Percentiles rank a stretch among this genome's conserved stretches.
Evolutionary conservation across 2,113 vertebrate species (phyloP).

Genomic region (Galbula dea): DNA sequence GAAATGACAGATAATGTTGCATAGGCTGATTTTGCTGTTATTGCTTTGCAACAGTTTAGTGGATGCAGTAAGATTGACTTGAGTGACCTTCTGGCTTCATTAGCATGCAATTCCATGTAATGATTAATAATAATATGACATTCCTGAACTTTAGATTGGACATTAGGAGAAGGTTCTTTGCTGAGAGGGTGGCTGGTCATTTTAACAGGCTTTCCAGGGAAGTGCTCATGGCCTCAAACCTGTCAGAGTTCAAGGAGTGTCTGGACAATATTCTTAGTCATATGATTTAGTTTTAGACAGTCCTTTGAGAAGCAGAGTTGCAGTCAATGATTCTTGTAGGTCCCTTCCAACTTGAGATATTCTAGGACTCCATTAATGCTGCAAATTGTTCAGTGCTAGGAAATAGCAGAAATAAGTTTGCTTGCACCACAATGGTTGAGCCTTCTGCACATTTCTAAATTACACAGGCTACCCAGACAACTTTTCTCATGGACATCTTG

Average conservation of each 20-base stretch:
- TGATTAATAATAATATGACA: neutral
- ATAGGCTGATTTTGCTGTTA: neutral
- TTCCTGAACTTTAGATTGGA: neutral
- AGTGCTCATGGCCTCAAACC: neutral
- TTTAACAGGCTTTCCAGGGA: neutral
- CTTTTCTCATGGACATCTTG: neutral
- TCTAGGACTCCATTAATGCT: neutral
- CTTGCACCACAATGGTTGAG: neutral
- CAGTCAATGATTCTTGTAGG: neutral
- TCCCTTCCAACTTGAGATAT: neutral
- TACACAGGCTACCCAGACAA: neutral
- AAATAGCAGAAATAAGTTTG: neutral
- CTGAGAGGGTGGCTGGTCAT: neutral
- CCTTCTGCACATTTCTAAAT: neutral
- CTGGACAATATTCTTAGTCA: neutral
- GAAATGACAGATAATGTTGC: neutral
- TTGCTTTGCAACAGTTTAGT: neutral
- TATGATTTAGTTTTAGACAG: neutral
- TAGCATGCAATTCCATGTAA: neutral
- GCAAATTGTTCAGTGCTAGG: neutral
- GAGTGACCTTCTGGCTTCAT: neutral
- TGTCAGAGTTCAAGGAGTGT: neutral
- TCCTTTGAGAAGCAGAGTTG: neutral
- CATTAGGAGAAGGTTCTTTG: neutral
- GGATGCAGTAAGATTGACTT: neutral